phyloP scores from a whole-genome alignment of 2,113 vertebrate genomes.

The Nycticebus coucang region DNA sequence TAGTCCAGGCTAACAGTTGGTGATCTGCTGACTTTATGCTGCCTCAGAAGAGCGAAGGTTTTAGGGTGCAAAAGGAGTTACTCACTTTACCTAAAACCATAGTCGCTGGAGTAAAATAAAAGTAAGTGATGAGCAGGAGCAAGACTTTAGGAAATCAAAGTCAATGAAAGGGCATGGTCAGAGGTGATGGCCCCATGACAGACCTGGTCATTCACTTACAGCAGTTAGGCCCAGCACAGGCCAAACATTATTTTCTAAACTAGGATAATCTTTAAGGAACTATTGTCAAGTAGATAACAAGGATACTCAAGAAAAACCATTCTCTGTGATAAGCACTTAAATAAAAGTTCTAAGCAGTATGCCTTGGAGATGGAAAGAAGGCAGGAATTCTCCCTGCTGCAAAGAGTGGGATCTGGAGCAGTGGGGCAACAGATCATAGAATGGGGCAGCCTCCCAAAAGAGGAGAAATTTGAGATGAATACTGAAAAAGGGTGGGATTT shows the following conservation, averaged over 20 bases:
- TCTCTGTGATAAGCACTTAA: neutral
- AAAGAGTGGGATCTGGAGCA: neutral
- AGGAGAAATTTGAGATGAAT: neutral
- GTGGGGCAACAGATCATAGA: neutral
- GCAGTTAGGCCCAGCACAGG: neutral
- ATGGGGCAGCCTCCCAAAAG: neutral
- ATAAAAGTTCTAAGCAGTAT: neutral
- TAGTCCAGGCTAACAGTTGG: neutral
- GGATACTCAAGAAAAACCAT: neutral
- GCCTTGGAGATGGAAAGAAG: neutral
- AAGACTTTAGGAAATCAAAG: neutral
- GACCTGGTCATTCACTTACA: neutral
- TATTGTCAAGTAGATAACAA: neutral
- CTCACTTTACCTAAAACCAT: neutral
- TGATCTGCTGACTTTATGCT: neutral
- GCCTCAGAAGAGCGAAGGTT: neutral
- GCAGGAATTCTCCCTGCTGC: neutral
- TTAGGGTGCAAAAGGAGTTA: neutral
- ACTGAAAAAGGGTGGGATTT: neutral
- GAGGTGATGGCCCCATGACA: accelerated
- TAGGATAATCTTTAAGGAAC: neutral
- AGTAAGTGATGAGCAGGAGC: neutral
- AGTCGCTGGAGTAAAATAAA: neutral
- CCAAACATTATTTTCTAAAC: neutral
- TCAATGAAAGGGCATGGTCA: neutral